Evolutionary conservation across 2,888 invertebrate genomes (phyloP).

Genomic region (Galerucella calmariensis): DNA sequence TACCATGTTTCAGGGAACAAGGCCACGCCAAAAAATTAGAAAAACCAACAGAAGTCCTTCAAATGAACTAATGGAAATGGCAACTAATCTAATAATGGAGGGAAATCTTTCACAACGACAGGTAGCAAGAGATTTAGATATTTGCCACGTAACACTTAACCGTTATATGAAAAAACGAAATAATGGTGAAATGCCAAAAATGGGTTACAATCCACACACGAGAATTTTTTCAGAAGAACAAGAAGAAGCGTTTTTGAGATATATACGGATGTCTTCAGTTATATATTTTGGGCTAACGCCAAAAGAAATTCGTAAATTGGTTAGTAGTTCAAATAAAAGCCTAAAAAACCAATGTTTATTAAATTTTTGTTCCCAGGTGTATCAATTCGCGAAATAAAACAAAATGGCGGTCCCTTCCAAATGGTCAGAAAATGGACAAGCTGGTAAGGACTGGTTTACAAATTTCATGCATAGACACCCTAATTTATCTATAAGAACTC

Average conservation of each 20-base stretch:
- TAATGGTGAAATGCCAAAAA: too few species aligned
- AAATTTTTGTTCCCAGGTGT: too few species aligned
- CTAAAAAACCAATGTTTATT: too few species aligned
- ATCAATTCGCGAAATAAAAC: constrained; percentile 14
- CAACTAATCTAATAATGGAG: constrained; percentile 23
- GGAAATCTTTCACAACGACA: constrained; percentile 22
- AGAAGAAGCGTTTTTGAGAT: too few species aligned
- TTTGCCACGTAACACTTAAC: constrained; percentile 25
- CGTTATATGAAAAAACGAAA: constrained; percentile 20
- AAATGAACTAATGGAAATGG: constrained; percentile 22
- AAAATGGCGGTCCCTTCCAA: constrained; percentile 13
- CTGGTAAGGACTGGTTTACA: constrained; percentile 19
- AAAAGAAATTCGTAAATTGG: too few species aligned
- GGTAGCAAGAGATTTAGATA: constrained; percentile 24
- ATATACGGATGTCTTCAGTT: too few species aligned
- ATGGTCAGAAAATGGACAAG: constrained; percentile 22
- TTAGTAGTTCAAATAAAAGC: too few species aligned
- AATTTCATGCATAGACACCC: constrained; percentile 4
- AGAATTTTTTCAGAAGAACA: too few species aligned
- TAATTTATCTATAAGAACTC: constrained; percentile 16
- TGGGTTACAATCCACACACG: too few species aligned
- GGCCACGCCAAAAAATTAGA: constrained; percentile 14
- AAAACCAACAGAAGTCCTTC: constrained; percentile 18
- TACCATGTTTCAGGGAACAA: constrained; percentile 17
- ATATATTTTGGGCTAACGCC: too few species aligned